Evolutionary conservation across 2,888 invertebrate genomes (phyloP).

Genomic region (Odontocerum albicorne): DNA sequence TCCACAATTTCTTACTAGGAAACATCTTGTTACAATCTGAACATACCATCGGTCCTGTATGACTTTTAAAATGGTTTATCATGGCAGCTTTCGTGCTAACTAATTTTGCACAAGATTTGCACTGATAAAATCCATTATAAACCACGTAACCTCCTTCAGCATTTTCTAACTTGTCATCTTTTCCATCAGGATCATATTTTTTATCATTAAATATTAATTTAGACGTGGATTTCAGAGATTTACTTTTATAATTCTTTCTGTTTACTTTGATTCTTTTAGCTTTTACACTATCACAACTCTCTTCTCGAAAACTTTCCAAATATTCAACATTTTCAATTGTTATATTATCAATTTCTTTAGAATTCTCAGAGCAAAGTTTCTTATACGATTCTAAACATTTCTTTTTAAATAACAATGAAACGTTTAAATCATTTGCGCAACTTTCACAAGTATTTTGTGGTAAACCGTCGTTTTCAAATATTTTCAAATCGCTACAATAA

Average conservation of each 20-base stretch:
- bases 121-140: neutral
- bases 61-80: conserved; percentile 10
- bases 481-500: conserved; percentile 3
- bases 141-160: neutral
- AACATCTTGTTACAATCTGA: conserved; percentile 4
- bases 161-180: too few relatives aligned
- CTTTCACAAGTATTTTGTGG: conserved; percentile 8
- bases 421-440: neutral
- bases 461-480: conserved; percentile 1
- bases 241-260: too few relatives aligned
- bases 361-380: neutral
- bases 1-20: conserved; percentile 5
- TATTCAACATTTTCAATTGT: neutral
- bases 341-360: neutral
- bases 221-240: too few relatives aligned
- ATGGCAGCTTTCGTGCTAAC: conserved; percentile 8
- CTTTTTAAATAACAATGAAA: conserved; percentile 3
- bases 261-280: too few relatives aligned
- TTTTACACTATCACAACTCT: too few relatives aligned
- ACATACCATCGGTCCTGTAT: neutral
- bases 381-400: conserved; percentile 6
- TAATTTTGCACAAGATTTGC: conserved; percentile 1
- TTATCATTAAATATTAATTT: too few relatives aligned
- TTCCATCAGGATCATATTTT: too few relatives aligned
- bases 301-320: neutral